phyloP scores from a whole-genome alignment of 1,140 invertebrate genomes.

The Anoplolepis gracilipes region DNA sequence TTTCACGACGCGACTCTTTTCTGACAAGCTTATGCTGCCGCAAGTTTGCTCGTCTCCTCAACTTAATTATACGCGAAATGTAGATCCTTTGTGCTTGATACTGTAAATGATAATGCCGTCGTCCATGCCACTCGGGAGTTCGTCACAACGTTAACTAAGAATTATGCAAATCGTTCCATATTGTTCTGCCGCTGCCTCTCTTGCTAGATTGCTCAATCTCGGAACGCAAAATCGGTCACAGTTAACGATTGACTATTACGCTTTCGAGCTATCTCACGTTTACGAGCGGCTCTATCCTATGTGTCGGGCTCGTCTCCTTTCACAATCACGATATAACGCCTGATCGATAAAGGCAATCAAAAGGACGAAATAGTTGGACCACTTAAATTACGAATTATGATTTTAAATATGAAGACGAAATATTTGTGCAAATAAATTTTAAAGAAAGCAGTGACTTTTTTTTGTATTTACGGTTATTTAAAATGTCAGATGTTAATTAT shows the following conservation, averaged over 20 bases:
- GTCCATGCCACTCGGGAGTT: constrained; percentile 8
- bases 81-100: constrained; percentile 40
- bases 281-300: constrained; percentile 36
- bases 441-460: not conserved
- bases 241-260: constrained; percentile 59
- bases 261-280: constrained; percentile 52
- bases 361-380: constrained; percentile 15
- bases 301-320: constrained; percentile 1
- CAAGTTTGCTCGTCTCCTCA: no score
- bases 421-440: not conserved
- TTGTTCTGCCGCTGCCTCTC: not conserved
- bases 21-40: not conserved
- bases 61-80: constrained; percentile 35
- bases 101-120: constrained; percentile 28
- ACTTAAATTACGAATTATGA: not conserved
- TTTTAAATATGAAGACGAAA: not conserved
- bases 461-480: not conserved
- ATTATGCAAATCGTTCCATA: constrained; percentile 58
- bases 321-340: not conserved
- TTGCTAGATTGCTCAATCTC: constrained; percentile 26
- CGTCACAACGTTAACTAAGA: constrained; percentile 38
- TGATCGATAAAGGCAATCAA: constrained; percentile 25
- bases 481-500: not conserved
- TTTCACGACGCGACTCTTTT: not conserved
- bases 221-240: constrained; percentile 63